Base-by-base conservation (phyloP, 2,888 invertebrate species). In the Ennomos quercinarius region DNA sequence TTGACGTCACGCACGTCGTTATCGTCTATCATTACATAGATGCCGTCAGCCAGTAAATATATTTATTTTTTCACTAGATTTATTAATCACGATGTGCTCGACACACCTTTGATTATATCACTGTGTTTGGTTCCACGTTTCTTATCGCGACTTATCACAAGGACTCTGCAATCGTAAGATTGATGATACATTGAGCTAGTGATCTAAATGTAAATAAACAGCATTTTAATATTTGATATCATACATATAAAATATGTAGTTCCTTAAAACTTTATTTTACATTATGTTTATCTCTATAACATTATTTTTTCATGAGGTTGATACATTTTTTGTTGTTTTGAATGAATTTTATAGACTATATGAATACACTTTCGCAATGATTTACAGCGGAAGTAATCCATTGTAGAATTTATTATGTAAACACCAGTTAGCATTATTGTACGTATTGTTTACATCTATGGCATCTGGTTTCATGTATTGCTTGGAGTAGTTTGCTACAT, bases 141-240 rank as follows among this genome's bases (percentile, higher is more conserved):
- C 66, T 81, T 84, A 83, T 84, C 84, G 51, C 55, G 65, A 59
- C 67, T 78, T 86, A 86, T 86, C 86, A 60, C 61, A 75, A 80
- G 78, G 77, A 76, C 80, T 74, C 80, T 84, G 81, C 77, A 78
- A 84, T 84, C 76, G 38, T 35, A 54, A 59, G 47, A 53, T 54
- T 36, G 13, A 71, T 77, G 73, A 74, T 74, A 72, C 61, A 77
- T 67, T 78, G 72, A 67, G 62, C 72, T 64, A 72, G 73, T 80
- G 77, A 80, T 81, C 78, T 76, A 81, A 72, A 77, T 77, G 77
- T 71, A 72, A 81, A 76, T 73, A 73, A 74, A 77, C 74, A 75
- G 69, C 64, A 60, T 56, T 62, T 64, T 61, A 10, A 53, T 57
- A 44, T 34, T 38, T 27, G 17, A 41, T 27, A 6, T 27, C 3